phyloP scores from a whole-genome alignment of 2,113 vertebrate genomes.

The Cathartes aura region DNA sequence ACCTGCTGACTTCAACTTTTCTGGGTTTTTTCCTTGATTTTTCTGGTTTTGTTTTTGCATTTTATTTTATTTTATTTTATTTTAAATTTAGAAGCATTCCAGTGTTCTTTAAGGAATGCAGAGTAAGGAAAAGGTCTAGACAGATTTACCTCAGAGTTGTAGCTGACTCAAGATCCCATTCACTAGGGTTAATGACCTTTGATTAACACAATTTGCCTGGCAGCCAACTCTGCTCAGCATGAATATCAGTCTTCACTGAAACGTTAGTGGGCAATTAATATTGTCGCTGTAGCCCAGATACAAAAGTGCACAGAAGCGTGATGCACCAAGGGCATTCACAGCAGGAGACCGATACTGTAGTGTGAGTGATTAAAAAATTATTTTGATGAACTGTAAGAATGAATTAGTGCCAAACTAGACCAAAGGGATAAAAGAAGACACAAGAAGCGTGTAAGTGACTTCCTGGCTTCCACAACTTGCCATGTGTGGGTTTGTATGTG shows the following conservation, averaged over 20 bases:
- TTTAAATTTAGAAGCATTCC: background rate
- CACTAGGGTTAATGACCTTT: background rate
- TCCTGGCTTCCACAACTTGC: background rate
- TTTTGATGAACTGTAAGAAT: background rate
- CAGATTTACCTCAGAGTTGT: background rate
- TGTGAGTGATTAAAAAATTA: background rate
- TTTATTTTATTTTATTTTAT: background rate
- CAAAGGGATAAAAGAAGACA: background rate
- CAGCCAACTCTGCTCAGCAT: background rate
- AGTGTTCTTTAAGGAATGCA: background rate
- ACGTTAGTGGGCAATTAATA: background rate
- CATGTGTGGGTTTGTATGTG: fast-evolving
- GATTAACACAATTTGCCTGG: background rate
- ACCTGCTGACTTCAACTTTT: background rate
- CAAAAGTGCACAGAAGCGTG: background rate
- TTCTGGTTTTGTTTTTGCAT: background rate
- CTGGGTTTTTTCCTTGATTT: background rate
- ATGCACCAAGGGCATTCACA: background rate
- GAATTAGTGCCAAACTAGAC: background rate
- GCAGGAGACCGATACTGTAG: background rate
- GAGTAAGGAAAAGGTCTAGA: background rate
- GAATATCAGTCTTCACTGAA: background rate
- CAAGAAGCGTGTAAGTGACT: background rate
- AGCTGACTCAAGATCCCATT: background rate
- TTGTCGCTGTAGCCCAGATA: background rate